These are phyloP conservation scores for Drepana falcataria DNA, from an alignment of 2,888 invertebrate species.

Conservation along the genomic window DNA sequence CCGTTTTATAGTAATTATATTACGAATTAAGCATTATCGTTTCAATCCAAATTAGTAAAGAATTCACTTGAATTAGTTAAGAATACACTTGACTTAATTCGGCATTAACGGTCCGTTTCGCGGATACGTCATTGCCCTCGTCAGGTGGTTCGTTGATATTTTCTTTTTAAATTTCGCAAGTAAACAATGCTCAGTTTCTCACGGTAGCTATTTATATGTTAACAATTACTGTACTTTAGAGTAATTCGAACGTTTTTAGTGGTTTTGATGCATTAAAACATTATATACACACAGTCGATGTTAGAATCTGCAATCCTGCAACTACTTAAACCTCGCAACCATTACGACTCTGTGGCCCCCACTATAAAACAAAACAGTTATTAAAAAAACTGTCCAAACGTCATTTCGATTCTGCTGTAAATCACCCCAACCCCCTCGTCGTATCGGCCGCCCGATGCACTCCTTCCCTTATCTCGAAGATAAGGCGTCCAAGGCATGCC, in stretches of 20 bases:
- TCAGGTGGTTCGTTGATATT: slow-evolving; percentile 9
- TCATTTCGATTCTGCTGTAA: too few relatives aligned
- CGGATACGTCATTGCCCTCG: slow-evolving; percentile 21
- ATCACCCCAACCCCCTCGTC: too few relatives aligned
- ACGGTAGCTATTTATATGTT: not conserved
- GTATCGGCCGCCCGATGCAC: too few relatives aligned
- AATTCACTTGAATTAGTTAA: slow-evolving; percentile 13
- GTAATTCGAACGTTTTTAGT: not conserved
- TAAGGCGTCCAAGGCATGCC: too few relatives aligned
- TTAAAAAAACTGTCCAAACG: too few relatives aligned
- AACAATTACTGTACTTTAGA: not conserved
- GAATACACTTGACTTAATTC: slow-evolving; percentile 16
- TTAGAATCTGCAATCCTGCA: too few relatives aligned
- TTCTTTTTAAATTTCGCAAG: slow-evolving; percentile 13
- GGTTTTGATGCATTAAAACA: not conserved
- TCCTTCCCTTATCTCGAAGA: too few relatives aligned
- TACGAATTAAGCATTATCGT: not conserved
- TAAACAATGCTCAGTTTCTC: slow-evolving; percentile 2
- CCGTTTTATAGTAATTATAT: not conserved
- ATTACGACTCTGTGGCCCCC: too few relatives aligned
- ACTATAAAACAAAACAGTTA: too few relatives aligned
- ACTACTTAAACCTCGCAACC: too few relatives aligned
- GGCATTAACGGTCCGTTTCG: slow-evolving; percentile 24
- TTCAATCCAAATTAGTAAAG: not conserved
- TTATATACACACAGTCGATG: too few relatives aligned